Conservation (phyloP, 2,113 vertebrate genomes). For the Petrocephalus zakoni region DNA sequence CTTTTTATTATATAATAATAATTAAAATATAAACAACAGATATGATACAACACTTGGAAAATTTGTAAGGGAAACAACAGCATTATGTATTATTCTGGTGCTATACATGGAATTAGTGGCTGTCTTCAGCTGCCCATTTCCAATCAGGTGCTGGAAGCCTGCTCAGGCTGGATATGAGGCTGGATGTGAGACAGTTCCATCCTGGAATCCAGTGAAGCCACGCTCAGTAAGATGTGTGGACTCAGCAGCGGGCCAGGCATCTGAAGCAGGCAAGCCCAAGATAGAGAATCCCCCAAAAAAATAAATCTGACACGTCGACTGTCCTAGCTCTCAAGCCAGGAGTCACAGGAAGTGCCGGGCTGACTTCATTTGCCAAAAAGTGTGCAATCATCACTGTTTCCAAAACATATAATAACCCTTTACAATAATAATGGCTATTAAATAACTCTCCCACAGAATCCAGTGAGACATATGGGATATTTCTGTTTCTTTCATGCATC, state of each 20-base stretch:
- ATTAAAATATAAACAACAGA: background rate
- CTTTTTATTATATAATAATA: background rate
- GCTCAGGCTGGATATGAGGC: background rate
- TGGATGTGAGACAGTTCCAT: background rate
- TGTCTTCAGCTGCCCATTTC: background rate
- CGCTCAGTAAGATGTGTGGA: background rate
- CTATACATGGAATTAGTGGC: background rate
- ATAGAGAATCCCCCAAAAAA: background rate
- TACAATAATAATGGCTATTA: background rate
- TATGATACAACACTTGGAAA: background rate
- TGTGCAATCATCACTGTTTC: background rate
- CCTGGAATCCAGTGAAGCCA: background rate
- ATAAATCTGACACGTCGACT: background rate
- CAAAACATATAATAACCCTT: background rate
- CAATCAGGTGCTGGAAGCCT: background rate
- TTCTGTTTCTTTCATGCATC: background rate
- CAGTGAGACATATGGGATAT: background rate
- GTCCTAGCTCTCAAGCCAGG: background rate
- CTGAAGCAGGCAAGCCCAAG: background rate
- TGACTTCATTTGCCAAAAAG: background rate
- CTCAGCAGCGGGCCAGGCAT: background rate
- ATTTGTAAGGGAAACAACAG: background rate
- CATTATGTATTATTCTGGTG: background rate
- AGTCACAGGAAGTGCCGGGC: background rate
- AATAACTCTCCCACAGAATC: background rate